Evolutionary conservation across 2,113 vertebrate genomes (phyloP), one percentile per base, ranked within the genome.

Genomic region (Gymnocephalus cernua): DNA sequence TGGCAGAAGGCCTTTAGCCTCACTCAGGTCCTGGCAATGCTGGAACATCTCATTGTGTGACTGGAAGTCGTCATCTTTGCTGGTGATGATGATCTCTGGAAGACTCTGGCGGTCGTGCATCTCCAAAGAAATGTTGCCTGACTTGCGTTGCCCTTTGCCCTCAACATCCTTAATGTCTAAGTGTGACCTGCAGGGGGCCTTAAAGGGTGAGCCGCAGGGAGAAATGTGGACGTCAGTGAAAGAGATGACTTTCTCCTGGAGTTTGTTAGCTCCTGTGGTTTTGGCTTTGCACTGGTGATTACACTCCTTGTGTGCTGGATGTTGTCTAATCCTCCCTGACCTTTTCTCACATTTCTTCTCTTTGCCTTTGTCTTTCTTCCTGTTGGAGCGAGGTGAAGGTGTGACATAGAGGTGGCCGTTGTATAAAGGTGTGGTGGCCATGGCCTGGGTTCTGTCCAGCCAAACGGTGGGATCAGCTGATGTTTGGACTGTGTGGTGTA

Each of bases 61-160:
- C 21, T 79, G 84, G 18, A 63, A 10, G 83, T 83, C 77, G 6
- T 94, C 90, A 0, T 93, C 93, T 66, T 66, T 93, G 79, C 80
- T 89, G 73, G 89, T 93, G 81, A 94, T 84, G 58, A 93, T 90
- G 68, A 94, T 94, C 89, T 94, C 93, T 7, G 93, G 93, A 23
- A 93, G 86, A 58, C 74, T 89, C 44, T 82, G 91, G 11, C 50
- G 77, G 44, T 88, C 65, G 3, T 72, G 77, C 91, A 92, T 92
- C 79, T 94, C 92, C 78, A 90, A 9, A 45, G 86, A 84, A 56
- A 90, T 7, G 13, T 32, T 80, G 4, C 50, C 82, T 1, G 89
- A 53, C 75, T 50, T 74, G 64, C 59, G 61, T 4, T 50, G 69
- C 32, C 69, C 74, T 66, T 79, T n/a, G 56, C 47, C 5, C 10